These are phyloP conservation scores for Tychaedon coryphoeus DNA, from an alignment of 2,113 vertebrate genomes.

Conservation along the genomic window DNA sequence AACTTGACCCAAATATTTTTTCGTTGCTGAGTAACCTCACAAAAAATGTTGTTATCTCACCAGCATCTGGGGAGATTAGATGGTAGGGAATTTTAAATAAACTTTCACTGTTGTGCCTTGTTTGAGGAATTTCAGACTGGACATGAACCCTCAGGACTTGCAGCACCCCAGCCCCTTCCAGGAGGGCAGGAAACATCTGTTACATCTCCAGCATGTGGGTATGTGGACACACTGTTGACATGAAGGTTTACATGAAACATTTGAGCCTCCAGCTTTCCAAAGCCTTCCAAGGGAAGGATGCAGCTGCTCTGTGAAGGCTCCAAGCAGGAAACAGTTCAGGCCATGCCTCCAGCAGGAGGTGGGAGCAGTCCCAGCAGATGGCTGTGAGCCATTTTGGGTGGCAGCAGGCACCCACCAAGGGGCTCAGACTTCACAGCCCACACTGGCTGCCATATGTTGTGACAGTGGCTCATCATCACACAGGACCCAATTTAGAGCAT, in stretches of 20 bases:
- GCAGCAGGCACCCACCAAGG: not conserved
- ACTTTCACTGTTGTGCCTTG: not conserved
- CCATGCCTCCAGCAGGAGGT: conserved; percentile 5
- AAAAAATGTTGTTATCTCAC: conserved; percentile 44
- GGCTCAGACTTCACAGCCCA: conserved; percentile 36
- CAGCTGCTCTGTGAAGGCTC: not conserved
- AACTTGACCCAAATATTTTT: conserved; percentile 69
- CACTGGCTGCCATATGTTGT: conserved; percentile 20
- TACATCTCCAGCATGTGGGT: not conserved
- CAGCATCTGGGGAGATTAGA: conserved; percentile 47
- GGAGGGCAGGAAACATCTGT: not conserved
- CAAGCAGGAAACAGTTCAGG: not conserved
- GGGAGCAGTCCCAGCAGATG: conserved; percentile 43
- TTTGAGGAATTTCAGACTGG: conserved; percentile 7
- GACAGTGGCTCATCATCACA: conserved; percentile 24
- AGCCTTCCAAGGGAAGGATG: not conserved
- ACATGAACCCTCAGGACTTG: not conserved
- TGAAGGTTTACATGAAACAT: not conserved
- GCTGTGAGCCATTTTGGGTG: conserved; percentile 29
- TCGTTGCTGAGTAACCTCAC: conserved; percentile 66
- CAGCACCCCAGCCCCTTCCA: not conserved
- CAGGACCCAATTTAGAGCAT: not conserved
- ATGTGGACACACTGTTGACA: not conserved
- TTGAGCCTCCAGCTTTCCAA: not conserved
- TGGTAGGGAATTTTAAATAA: conserved; percentile 50